Evolutionary conservation across 1,140 invertebrate genomes (phyloP).

Genomic region (Pentalonia nigronervosa): DNA sequence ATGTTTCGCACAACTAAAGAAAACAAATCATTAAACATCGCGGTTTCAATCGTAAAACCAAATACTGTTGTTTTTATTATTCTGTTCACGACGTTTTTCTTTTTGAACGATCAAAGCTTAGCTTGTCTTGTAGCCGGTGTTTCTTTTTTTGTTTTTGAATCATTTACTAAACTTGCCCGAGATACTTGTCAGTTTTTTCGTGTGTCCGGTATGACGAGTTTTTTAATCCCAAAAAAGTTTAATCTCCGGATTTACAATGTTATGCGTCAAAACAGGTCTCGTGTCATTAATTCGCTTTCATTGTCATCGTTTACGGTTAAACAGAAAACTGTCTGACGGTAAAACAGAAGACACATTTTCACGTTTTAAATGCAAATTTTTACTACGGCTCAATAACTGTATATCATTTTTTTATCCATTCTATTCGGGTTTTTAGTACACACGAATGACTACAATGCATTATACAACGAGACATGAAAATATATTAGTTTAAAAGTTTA

Average conservation of each 20-base stretch:
- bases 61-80: not conserved
- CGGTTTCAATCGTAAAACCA: not conserved
- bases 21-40: conserved; percentile 1
- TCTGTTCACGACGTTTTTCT: not conserved
- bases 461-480: not conserved
- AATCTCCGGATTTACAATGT: conserved; percentile 44
- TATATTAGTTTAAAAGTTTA: conserved; percentile 5
- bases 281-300: conserved; percentile 37
- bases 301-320: conserved; percentile 26
- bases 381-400: not conserved
- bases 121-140: not conserved
- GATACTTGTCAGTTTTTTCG: conserved; percentile 20
- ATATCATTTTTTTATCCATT: conserved; percentile 13
- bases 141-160: not conserved
- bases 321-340: not conserved
- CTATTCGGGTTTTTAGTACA: not conserved
- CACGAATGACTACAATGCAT: not conserved
- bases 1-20: not conserved
- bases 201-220: conserved; percentile 34
- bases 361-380: conserved; percentile 28
- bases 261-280: conserved; percentile 43
- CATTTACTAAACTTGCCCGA: not conserved
- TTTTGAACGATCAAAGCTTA: not conserved
- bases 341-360: conserved; percentile 15
- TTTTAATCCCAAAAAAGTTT: conserved; percentile 31